phyloP scores from a whole-genome alignment of 2,888 invertebrate genomes.

The Tachina grossa region DNA sequence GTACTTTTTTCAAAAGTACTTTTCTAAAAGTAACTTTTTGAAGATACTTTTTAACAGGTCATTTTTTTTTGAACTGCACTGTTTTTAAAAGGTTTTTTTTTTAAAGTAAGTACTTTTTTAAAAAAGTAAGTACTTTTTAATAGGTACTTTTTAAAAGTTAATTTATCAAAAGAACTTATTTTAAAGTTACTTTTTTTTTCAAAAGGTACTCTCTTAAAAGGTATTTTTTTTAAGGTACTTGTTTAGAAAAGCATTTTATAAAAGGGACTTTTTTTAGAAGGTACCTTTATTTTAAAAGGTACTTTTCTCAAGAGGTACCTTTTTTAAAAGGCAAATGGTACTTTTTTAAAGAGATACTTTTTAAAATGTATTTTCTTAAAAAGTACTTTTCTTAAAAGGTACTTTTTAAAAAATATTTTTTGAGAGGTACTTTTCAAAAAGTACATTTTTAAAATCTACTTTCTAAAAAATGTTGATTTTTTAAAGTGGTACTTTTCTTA shows the following conservation, averaged over 20 bases:
- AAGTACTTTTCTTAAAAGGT: neutral
- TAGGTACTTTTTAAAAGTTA: too few species aligned
- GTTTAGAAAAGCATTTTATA: too few species aligned
- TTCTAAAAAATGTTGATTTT: too few species aligned
- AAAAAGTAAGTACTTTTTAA: too few species aligned
- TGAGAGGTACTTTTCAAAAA: neutral
- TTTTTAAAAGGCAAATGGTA: constrained; percentile 1
- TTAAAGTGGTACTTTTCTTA: neutral
- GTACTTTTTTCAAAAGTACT: neutral
- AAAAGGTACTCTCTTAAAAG: too few species aligned
- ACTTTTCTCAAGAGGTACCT: neutral
- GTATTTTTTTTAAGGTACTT: neutral
- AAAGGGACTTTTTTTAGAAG: neutral
- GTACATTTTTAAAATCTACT: neutral
- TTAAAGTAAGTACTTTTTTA: neutral
- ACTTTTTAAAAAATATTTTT: neutral
- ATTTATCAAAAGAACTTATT: neutral
- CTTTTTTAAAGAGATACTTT: neutral
- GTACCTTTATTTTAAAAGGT: neutral
- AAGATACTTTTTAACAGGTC: too few species aligned
- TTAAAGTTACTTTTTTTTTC: neutral
- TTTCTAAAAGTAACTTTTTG: neutral
- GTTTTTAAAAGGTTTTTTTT: neutral
- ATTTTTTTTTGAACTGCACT: too few species aligned
- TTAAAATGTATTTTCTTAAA: neutral